Base-by-base conservation (phyloP, 2,797 vertebrate species). In the Delichon dasypus region DNA sequence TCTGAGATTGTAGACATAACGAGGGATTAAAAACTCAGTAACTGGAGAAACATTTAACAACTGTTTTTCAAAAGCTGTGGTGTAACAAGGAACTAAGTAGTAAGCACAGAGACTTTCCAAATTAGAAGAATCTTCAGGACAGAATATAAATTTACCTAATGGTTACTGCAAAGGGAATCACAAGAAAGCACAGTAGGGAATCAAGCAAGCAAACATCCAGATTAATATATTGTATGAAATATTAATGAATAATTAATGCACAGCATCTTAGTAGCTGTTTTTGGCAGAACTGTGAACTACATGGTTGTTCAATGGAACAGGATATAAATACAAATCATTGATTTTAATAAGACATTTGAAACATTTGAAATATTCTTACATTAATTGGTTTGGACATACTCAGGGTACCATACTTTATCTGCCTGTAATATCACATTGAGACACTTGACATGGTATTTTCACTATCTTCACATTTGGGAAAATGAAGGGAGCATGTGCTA, bases 331-430 rank as follows among this genome's bases (percentile, higher is more conserved):
- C 22, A 83, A 91, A 48, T 48, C 21, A 19, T 27, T 42, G 5
- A 57, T 75, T 95, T 81, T 78, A 90, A 74, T 57, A 74, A 67
- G 54, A 12, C 18, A 42, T 64, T 73, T 80, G 45, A 81, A 94
- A 72, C 6, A 30, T 74, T 50, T 78, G 9, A 77, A 91, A 77
- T 72, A 48, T 36, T 61, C 17, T 86, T 68, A 21, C 5, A 26
- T 86, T 78, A 38, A 86, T 29, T 66, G 17, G 5, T 62, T 91
- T 88, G 54, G 55, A 71, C 27, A 67, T 42, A 61, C 27, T 50
- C n/a, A 44, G 42, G 32, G 9, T 66, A 62, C 25, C 16, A 38
- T 48, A 16, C 11, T 90, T 88, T 68, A 67, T 53, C 42, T 72
- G 57, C 22, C 32, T 75, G 21, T 30, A 74, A 48, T 45, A 72